Evolutionary conservation across 2,888 invertebrate genomes (phyloP), one percentile per base, ranked within the genome.

Genomic region (Drosophila formosana): DNA sequence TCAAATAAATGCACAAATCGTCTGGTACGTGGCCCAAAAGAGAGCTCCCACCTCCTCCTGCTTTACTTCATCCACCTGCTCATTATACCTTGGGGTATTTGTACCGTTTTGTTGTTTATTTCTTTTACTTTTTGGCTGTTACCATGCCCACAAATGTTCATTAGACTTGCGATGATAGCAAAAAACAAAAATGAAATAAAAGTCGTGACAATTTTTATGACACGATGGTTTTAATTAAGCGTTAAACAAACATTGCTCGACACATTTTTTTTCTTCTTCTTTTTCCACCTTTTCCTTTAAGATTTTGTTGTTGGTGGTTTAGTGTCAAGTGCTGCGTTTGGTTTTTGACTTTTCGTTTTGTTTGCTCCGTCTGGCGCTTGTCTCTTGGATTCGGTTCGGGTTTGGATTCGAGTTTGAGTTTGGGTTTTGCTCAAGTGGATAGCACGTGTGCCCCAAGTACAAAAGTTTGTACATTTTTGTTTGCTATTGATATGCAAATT

Each of bases 401-500:
- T 51, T 52, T 26, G 32, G 62, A 41, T 37, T 74, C 61, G 55
- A 11, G 7, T 18, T 45, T 45, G 39, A 5, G 39, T 45, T 45
- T 45, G 58, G 56, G 11, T 49, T 72, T 50, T 46, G 57, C 63
- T 60, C 41, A 58, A 69, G 63, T 69, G 58, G 50, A 34, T n/a
- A 68, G 62, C 85, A 84, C 87, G 81, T 86, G 71, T 71, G 41
- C 13, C 26, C 34, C 61, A 74, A 78, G 78, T 78, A 75, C 75
- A 66, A 60, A 47, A 66, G 45, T 71, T 75, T 65, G 61, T 62
- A 70, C 63, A 64, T 62, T 51, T n/a, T 50, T 45, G n/a, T 53
- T 58, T 47, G 52, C 69, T 64, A 69, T 85, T 81, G 50, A 84
- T 72, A 88, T 88, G 84, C 78, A 88, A 87, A 89, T 84, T 74